phyloP scores from a whole-genome alignment of 1,140 invertebrate genomes.

The Drosophila biarmipes region DNA sequence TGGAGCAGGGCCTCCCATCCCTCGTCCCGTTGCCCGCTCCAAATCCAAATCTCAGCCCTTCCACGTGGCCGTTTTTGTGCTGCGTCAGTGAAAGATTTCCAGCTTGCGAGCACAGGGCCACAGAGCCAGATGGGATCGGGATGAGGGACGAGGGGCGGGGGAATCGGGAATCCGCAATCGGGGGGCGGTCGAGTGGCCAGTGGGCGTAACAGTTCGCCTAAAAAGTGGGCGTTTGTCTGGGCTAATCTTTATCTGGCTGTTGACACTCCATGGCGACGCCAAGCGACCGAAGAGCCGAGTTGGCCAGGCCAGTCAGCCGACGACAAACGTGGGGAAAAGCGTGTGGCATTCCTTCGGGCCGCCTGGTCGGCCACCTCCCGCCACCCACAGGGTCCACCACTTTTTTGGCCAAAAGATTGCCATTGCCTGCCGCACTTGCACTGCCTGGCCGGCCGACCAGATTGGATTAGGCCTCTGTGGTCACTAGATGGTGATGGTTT shows the following conservation, averaged over 20 bases:
- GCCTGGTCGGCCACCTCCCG: not conserved
- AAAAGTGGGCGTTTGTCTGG: conserved; percentile 82
- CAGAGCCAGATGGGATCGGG: not conserved
- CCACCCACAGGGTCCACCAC: conserved; percentile 9
- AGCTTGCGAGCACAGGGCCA: conserved; percentile 29
- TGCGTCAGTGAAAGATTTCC: conserved; percentile 80
- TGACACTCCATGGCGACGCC: conserved; percentile 77
- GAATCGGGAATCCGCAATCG: not conserved
- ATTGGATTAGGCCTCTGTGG: conserved; percentile 13
- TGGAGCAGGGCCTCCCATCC: conserved; percentile 30
- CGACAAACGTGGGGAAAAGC: conserved; percentile 37
- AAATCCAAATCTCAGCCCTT: conserved; percentile 25
- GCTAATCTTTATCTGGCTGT: conserved; percentile 82
- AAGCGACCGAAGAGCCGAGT: conserved; percentile 14
- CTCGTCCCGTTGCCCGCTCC: not conserved
- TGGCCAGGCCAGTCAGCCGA: conserved; percentile 22
- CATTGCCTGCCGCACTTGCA: conserved; percentile 33
- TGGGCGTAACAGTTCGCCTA: conserved; percentile 70
- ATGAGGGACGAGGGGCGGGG: not conserved
- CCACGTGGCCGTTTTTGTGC: conserved; percentile 67
- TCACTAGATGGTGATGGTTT: not conserved
- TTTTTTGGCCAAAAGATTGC: conserved; percentile 36
- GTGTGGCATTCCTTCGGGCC: conserved; percentile 55
- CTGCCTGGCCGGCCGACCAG: not conserved
- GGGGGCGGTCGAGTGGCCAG: conserved; percentile 56